phyloP scores from a whole-genome alignment of 2,113 vertebrate genomes.

The Cyphomyrus plagiostoma region DNA sequence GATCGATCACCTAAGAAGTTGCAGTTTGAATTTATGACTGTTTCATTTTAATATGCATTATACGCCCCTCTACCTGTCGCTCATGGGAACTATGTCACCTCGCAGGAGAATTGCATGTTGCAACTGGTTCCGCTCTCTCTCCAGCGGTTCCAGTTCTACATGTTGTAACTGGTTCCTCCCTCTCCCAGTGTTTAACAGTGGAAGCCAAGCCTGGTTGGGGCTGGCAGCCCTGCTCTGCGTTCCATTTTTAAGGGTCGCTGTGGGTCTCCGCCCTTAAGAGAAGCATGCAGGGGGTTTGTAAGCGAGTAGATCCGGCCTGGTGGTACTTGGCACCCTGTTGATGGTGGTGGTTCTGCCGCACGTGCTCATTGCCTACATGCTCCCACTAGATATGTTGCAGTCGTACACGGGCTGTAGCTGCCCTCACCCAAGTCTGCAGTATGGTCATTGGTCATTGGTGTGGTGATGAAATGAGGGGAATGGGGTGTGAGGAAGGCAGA shows the following conservation, averaged over 20 bases:
- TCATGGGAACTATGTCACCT: background rate
- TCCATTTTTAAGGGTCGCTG: background rate
- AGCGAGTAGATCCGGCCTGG: background rate
- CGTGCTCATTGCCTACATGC: background rate
- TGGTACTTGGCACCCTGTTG: background rate
- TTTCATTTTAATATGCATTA: background rate
- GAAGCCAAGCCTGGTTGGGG: too few relatives aligned
- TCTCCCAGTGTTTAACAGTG: background rate
- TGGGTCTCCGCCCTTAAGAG: background rate
- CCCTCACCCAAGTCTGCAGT: background rate
- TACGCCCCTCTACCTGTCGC: background rate
- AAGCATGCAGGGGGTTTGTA: background rate
- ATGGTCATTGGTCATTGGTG: background rate
- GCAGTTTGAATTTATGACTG: background rate
- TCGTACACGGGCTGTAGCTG: background rate
- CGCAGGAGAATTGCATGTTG: background rate
- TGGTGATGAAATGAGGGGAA: background rate
- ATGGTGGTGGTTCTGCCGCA: background rate
- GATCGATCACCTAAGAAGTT: background rate
- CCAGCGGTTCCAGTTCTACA: background rate
- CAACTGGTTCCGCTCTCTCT: conserved; percentile 9
- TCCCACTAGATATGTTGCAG: background rate
- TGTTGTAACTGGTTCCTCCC: conserved; percentile 21
- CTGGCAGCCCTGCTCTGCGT: background rate
- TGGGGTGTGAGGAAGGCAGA: background rate